phyloP scores from a whole-genome alignment of 1,140 invertebrate species.

The Myzus persicae region DNA sequence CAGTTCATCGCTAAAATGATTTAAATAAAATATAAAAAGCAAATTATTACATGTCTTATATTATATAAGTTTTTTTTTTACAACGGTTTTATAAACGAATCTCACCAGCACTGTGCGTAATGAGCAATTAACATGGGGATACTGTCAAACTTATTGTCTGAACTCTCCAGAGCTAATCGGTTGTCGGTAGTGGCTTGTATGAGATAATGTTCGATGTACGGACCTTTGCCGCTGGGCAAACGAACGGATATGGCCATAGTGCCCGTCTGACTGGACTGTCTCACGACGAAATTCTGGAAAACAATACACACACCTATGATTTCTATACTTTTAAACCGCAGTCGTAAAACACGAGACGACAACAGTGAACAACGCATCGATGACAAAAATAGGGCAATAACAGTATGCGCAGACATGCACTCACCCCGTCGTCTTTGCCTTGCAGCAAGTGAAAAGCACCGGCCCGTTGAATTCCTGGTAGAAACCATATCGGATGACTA shows the following conservation, averaged over 20 bases:
- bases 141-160: constrained; percentile 88
- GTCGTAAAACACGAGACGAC: background rate
- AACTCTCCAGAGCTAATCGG: constrained; percentile 88
- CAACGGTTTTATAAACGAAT: background rate
- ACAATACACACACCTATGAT: background rate
- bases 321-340: background rate
- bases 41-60: background rate
- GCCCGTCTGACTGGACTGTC: constrained; percentile 89
- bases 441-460: constrained; percentile 92
- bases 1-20: constrained; percentile 80
- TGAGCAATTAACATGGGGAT: constrained; percentile 91
- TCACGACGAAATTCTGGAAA: constrained; percentile 90
- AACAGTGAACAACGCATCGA: background rate
- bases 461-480: constrained; percentile 89
- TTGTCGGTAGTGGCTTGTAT: constrained; percentile 81
- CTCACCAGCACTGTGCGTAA: constrained; percentile 90
- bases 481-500: constrained; percentile 94
- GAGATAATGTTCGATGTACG: constrained; percentile 94
- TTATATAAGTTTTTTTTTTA: background rate
- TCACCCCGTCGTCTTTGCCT: constrained; percentile 90
- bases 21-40: background rate
- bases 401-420: constrained; percentile 62
- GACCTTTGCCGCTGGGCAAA: constrained; percentile 82
- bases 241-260: constrained; percentile 95
- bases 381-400: background rate